phyloP scores from a whole-genome alignment of 2,888 invertebrate genomes.

The Maniola hyperantus region DNA sequence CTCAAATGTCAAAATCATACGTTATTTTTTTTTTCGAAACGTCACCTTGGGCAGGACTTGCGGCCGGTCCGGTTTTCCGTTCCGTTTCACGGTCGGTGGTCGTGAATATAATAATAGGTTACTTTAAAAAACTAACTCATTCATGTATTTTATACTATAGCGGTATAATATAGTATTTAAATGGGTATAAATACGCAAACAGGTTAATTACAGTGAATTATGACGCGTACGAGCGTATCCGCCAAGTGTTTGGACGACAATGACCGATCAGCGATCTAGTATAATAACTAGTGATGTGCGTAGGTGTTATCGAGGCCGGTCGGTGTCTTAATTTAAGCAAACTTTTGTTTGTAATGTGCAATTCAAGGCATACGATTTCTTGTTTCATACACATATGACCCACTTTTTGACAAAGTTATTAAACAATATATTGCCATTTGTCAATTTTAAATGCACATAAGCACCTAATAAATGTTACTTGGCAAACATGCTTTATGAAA shows the following conservation, averaged over 20 bases:
- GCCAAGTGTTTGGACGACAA: conserved; percentile 55
- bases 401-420: conserved; percentile 21
- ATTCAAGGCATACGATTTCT: conserved; percentile 61
- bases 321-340: conserved; percentile 58
- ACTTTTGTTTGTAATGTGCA: conserved; percentile 63
- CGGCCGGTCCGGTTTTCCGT: conserved; percentile 61
- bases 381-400: conserved; percentile 31
- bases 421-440: neutral
- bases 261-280: no score
- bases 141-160: conserved; percentile 40
- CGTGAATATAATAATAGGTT: conserved; percentile 40
- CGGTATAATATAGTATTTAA: conserved; percentile 32
- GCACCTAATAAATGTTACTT: neutral
- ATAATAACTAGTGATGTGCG: conserved; percentile 52
- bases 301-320: conserved; percentile 70
- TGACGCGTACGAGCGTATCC: conserved; percentile 33
- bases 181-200: neutral
- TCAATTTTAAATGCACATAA: conserved; percentile 8
- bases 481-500: neutral
- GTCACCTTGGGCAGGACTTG: conserved; percentile 45
- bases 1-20: conserved; percentile 66
- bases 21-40: conserved; percentile 56
- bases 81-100: conserved; percentile 70
- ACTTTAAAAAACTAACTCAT: conserved; percentile 37
- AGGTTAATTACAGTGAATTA: conserved; percentile 9